Percentiles rank a stretch among this genome's conserved stretches.
These are phyloP conservation scores for Amblyjoppa proteus DNA, from an alignment of 2,888 invertebrate genomes.

Conservation along the genomic window DNA sequence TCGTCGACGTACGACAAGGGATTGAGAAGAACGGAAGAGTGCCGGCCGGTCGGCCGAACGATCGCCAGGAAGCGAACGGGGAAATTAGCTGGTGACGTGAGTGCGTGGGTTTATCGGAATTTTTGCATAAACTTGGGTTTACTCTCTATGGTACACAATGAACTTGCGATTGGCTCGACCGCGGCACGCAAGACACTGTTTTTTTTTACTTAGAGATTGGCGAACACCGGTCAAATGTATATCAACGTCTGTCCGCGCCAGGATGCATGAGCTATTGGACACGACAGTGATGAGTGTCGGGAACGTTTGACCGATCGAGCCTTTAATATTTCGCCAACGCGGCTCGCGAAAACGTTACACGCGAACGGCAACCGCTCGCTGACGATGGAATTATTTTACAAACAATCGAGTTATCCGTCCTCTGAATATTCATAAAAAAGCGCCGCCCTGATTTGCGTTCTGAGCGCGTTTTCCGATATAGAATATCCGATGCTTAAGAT, in stretches of 20 bases:
- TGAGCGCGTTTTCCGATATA: neutral
- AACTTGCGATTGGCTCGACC: neutral
- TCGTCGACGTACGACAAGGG: slow-evolving; percentile 21
- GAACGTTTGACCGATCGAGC: slow-evolving; percentile 22
- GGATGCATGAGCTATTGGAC: slow-evolving; percentile 9
- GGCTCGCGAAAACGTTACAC: neutral
- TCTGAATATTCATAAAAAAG: slow-evolving; percentile 46
- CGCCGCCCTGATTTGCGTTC: slow-evolving; percentile 18
- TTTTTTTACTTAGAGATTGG: neutral
- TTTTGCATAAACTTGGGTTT: slow-evolving; percentile 2
- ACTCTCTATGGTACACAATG: neutral
- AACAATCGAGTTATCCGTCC: slow-evolving; percentile 14
- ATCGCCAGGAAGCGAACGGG: slow-evolving; percentile 4
- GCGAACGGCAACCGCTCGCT: neutral
- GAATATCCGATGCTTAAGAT: neutral
- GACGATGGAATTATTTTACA: slow-evolving; percentile 15
- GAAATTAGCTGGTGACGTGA: neutral
- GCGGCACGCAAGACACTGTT: neutral
- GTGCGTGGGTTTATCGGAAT: slow-evolving; percentile 17
- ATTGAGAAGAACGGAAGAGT: slow-evolving; percentile 23
- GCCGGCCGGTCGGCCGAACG: neutral
- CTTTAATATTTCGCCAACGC: slow-evolving; percentile 28
- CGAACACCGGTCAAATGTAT: neutral
- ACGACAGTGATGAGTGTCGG: slow-evolving; percentile 30
- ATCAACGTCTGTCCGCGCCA: neutral